Base-by-base conservation (phyloP, 2,113 vertebrate species). In the Psilopsiagon aymara region DNA sequence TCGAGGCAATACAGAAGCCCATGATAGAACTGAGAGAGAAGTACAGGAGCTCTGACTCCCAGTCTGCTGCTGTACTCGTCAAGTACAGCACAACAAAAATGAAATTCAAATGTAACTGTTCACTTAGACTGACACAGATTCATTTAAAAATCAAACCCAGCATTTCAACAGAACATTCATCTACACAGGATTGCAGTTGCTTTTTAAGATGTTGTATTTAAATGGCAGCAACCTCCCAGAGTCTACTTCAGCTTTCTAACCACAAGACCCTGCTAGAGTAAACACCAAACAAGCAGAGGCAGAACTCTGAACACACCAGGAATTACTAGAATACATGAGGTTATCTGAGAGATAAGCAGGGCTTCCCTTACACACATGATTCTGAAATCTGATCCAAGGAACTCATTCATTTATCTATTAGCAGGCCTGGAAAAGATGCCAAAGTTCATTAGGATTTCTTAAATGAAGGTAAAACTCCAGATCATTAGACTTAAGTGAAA, bases 301-400 rank as follows among this genome's bases (percentile, higher is more conserved):
- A 93, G 57, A 92, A 78, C 57, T 81, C 69, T 8, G 21, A 93
- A 46, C 51, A 59, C 33, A 66, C 68, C 41, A 77, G 67, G 35
- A 85, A 97, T 92, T 84, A 91, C 6, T 82, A 80, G 53, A 96
- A 95, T 79, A 92, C 68, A 37, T 39, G 46, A 90, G 46, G 73
- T 77, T 82, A 82, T 17, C 49, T 67, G 24, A 88, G 75, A 94
- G 46, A 74, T 67, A 88, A 60, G 20, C 4, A 79, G n/a, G 14
- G 80, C 44, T 78, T 80, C 77, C 85, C 74, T 69, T 49, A 92
- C 57, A 77, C 62, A 83, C 78, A 68, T 19, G 17, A 78, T 68
- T 82, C 91, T 95, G 88, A 97, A 93, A 95, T 41, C 15, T 49
- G 51, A 89, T 95, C 77, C 90, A 96, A 84, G 74, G 47, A 86